Evolutionary conservation across 2,797 vertebrate species (phyloP).

Genomic region (Hypotaenidia philippensis): DNA sequence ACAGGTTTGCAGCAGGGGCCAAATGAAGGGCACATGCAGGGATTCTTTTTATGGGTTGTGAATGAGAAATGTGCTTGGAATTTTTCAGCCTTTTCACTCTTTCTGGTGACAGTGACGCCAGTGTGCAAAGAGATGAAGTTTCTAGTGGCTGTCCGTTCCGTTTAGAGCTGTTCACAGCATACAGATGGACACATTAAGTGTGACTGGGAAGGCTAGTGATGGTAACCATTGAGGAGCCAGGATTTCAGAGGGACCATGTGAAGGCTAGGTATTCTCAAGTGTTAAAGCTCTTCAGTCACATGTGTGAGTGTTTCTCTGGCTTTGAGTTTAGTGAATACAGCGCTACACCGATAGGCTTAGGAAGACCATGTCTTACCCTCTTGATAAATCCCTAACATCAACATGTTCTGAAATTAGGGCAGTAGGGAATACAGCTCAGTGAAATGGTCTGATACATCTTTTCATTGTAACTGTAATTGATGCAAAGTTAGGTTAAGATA

Average conservation of each 20-base stretch:
- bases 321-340: neutral
- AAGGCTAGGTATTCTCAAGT: neutral
- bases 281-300: neutral
- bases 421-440: neutral
- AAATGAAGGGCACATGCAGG: fast-evolving
- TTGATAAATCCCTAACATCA: neutral
- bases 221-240: neutral
- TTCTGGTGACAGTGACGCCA: neutral
- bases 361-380: neutral
- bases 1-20: neutral
- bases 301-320: neutral
- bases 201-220: neutral
- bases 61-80: neutral
- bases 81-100: neutral
- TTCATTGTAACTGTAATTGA: neutral
- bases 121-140: neutral
- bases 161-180: neutral
- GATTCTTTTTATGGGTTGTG: neutral
- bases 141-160: neutral
- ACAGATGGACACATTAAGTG: neutral
- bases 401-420: neutral
- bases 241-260: neutral
- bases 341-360: neutral
- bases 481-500: neutral
- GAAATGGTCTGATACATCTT: neutral